These are phyloP conservation scores for Takifugu rubripes DNA, from an alignment of 2,797 vertebrate genomes.

Conservation along the genomic window DNA sequence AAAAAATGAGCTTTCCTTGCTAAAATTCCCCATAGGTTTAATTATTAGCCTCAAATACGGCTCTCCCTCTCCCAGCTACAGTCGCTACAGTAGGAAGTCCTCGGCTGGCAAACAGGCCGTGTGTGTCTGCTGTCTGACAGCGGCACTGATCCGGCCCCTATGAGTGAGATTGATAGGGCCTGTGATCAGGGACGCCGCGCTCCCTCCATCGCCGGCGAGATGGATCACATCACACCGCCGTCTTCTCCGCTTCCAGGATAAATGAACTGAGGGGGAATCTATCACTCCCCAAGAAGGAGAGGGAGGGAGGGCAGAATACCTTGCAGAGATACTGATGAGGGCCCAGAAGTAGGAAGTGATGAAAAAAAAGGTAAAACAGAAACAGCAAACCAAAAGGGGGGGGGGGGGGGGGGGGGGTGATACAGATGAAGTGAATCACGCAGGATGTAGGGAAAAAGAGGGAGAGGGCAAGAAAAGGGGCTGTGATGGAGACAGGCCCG, in stretches of 20 bases:
- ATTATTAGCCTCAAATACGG: conserved; percentile 25
- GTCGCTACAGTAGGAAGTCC: conserved; percentile 72
- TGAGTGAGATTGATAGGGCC: conserved; percentile 81
- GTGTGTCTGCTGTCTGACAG: conserved; percentile 73
- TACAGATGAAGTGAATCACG: conserved; percentile 22
- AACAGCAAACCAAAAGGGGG: conserved; percentile 30
- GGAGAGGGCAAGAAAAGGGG: conserved; percentile 15
- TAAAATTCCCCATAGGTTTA: no score
- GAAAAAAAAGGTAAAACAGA: conserved; percentile 36
- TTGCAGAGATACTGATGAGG: conserved; percentile 54
- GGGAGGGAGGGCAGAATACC: conserved; percentile 43
- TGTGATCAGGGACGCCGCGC: conserved; percentile 79
- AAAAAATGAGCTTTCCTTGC: no score
- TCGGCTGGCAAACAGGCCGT: conserved; percentile 56
- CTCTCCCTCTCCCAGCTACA: conserved; percentile 42
- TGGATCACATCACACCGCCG: conserved; percentile 77
- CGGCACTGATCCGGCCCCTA: conserved; percentile 73
- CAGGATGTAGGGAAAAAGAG: conserved; percentile 19
- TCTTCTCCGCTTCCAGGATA: conserved; percentile 80
- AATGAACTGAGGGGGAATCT: conserved; percentile 81
- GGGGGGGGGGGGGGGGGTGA: conserved; percentile 18
- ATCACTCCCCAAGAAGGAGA: conserved; percentile 73
- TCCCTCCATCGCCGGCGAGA: conserved; percentile 76
- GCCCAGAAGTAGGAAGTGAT: conserved; percentile 27
- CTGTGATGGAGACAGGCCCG: conserved; percentile 55